These are phyloP conservation scores for Drosophila pegasa DNA, from an alignment of 2,888 invertebrate species.

Conservation along the genomic window DNA sequence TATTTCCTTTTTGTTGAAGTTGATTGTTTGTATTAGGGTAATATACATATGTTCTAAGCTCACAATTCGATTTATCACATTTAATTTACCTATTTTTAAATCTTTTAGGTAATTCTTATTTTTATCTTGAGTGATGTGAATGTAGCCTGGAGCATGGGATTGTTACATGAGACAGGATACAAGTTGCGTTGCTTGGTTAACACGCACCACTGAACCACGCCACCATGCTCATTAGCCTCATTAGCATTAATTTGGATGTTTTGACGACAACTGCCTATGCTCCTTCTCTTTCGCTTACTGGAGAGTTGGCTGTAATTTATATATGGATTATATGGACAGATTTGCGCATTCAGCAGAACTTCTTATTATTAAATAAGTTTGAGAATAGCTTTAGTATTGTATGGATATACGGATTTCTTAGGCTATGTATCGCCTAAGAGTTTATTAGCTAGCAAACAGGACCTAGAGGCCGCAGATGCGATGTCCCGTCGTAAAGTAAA, in stretches of 20 bases:
- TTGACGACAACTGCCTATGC: conserved; percentile 61
- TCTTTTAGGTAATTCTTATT: conserved; percentile 59
- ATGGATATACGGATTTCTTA: conserved; percentile 51
- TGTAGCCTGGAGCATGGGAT: conserved; percentile 69
- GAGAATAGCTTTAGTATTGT: too few species aligned
- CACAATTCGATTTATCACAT: too few species aligned
- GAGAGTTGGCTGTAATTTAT: conserved; percentile 62
- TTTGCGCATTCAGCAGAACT: conserved; percentile 51
- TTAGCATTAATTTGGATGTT: conserved; percentile 32
- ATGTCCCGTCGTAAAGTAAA: conserved; percentile 59
- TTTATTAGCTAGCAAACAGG: conserved; percentile 50
- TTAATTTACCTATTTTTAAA: not conserved
- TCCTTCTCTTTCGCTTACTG: conserved; percentile 65
- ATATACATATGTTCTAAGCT: too few species aligned
- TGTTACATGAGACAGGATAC: conserved; percentile 51
- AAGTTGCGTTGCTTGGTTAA: conserved; percentile 78
- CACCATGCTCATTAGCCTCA: too few species aligned
- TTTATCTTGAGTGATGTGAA: conserved; percentile 76
- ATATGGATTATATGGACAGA: conserved; percentile 68
- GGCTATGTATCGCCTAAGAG: conserved; percentile 62
- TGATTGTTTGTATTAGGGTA: too few species aligned
- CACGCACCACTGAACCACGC: too few species aligned
- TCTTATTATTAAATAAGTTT: too few species aligned
- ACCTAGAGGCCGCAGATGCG: conserved; percentile 60
- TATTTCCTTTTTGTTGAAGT: too few species aligned